Conservation (phyloP, 2,113 vertebrate species). For the Monarcha castaneiventris region DNA sequence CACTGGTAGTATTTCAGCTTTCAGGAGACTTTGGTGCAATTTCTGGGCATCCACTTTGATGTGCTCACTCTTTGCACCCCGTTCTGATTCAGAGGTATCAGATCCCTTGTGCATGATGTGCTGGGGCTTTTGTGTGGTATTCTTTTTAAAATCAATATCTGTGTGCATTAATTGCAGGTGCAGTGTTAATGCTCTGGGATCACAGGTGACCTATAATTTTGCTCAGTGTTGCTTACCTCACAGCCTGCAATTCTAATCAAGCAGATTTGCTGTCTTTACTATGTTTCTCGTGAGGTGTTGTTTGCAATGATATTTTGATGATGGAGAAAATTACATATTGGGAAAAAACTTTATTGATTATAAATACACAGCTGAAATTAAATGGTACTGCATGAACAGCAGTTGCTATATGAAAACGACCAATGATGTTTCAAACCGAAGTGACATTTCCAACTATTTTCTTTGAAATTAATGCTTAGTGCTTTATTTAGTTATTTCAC, state of each 20-base stretch:
- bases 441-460: background rate
- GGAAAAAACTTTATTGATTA: background rate
- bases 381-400: background rate
- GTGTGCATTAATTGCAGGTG: background rate
- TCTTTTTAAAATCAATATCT: background rate
- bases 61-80: fast-evolving
- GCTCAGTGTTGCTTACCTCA: background rate
- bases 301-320: background rate
- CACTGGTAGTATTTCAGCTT: background rate
- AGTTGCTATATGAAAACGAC: background rate
- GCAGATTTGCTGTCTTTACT: background rate
- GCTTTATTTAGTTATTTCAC: background rate
- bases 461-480: background rate
- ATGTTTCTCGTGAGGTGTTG: background rate
- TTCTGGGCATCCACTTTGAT: background rate
- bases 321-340: background rate
- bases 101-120: background rate
- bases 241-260: background rate
- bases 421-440: background rate
- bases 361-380: background rate
- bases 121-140: background rate
- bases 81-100: background rate
- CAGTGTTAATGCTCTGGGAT: background rate
- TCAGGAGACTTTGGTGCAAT: background rate
- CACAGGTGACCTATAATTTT: background rate